Evolutionary conservation across 2,797 vertebrate species (phyloP).

Genomic region (Micromesistius poutassou): DNA sequence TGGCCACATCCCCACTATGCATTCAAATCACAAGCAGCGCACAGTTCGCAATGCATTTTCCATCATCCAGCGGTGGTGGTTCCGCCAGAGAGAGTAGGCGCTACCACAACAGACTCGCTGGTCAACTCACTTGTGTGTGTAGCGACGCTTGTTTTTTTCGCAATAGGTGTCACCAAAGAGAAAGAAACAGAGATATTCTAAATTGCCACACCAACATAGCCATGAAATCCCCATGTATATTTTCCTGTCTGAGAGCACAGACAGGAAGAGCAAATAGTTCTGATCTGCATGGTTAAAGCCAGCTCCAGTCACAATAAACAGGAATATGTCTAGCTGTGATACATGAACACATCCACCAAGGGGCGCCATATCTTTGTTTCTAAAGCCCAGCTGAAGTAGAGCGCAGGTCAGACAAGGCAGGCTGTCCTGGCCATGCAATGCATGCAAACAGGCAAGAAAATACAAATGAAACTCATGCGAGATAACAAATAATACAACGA

Average conservation of each 20-base stretch:
- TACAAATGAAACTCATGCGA: background rate
- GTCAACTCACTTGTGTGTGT: too few species aligned
- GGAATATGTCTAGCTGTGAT: too few species aligned
- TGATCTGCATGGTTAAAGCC: background rate
- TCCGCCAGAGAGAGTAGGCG: too few species aligned
- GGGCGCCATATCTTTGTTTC: conserved; percentile 37
- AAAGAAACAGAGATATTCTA: too few species aligned
- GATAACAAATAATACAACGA: background rate
- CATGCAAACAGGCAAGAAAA: background rate
- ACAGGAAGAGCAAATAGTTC: background rate
- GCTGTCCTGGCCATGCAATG: background rate
- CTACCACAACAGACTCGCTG: too few species aligned
- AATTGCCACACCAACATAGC: background rate
- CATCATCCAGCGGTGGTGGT: too few species aligned
- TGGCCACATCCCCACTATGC: too few species aligned
- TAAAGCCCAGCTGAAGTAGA: background rate
- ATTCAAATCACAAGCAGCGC: too few species aligned
- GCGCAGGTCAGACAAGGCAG: background rate
- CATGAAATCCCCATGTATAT: background rate
- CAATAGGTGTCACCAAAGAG: too few species aligned
- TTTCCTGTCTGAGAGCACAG: background rate
- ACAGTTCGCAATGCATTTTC: too few species aligned
- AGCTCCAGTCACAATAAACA: too few species aligned
- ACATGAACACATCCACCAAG: conserved; percentile 39
- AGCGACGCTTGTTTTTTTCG: too few species aligned